Evolutionary conservation across 2,797 vertebrate species (phyloP).

Genomic region (Chaetophractus vellerosus): DNA sequence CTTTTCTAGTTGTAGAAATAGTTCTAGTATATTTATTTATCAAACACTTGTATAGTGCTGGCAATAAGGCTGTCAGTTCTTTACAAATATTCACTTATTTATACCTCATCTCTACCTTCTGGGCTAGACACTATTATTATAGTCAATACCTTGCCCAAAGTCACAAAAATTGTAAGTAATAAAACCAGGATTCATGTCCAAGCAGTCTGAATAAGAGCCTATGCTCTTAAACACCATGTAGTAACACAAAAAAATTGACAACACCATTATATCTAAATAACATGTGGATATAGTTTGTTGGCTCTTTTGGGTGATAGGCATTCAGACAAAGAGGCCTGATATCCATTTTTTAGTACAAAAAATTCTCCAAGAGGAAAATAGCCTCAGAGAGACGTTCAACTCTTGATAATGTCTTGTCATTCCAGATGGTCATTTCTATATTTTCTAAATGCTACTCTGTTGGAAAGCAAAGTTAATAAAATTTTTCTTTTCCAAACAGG

Average conservation of each 20-base stretch:
- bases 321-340: background rate
- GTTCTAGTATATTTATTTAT: background rate
- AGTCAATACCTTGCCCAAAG: background rate
- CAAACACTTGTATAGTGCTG: background rate
- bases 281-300: background rate
- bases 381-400: background rate
- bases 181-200: background rate
- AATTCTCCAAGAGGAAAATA: background rate
- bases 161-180: background rate
- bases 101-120: background rate
- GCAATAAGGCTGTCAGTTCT: background rate
- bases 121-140: background rate
- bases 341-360: constrained; percentile 33
- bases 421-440: background rate
- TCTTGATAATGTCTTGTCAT: background rate
- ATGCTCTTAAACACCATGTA: background rate
- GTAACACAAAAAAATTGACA: background rate
- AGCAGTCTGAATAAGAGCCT: background rate
- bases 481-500: background rate
- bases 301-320: background rate
- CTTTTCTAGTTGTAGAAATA: background rate
- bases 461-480: constrained; percentile 14
- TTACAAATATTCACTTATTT: background rate
- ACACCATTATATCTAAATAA: background rate
- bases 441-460: background rate